These are phyloP conservation scores for Neoaliturus tenellus DNA, from an alignment of 2,888 invertebrate genomes.

Conservation along the genomic window DNA sequence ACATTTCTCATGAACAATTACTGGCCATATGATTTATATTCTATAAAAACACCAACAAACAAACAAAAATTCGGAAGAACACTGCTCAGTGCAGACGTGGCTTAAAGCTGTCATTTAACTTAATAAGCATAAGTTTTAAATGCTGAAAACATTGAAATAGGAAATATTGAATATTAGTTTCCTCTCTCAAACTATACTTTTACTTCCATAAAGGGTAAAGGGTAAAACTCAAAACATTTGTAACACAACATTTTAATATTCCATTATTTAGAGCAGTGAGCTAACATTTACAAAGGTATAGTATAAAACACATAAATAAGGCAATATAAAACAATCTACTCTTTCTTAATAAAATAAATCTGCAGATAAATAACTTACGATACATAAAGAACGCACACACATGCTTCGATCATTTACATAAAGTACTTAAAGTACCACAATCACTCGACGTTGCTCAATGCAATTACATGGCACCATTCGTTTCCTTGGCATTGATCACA, in stretches of 20 bases:
- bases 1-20: no score
- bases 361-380: conserved; percentile 43
- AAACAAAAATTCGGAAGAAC: no score
- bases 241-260: conserved; percentile 52
- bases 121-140: no score
- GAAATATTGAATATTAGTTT: no score
- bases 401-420: conserved; percentile 17
- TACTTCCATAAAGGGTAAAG: no score
- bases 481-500: conserved; percentile 35
- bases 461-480: conserved; percentile 33
- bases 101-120: no score
- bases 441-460: conserved; percentile 6
- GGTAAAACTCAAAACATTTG: not conserved
- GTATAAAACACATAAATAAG: conserved; percentile 59
- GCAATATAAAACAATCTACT: conserved; percentile 51
- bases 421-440: conserved; percentile 5
- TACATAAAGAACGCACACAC: conserved; percentile 9
- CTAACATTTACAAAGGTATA: conserved; percentile 51
- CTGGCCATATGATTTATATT: no score
- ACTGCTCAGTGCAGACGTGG: no score
- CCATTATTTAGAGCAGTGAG: conserved; percentile 37
- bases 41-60: no score
- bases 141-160: no score
- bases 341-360: conserved; percentile 35
- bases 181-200: no score